Conservation (phyloP, 92 coral and sea anemone species). For the Galaxea fascicularis region DNA sequence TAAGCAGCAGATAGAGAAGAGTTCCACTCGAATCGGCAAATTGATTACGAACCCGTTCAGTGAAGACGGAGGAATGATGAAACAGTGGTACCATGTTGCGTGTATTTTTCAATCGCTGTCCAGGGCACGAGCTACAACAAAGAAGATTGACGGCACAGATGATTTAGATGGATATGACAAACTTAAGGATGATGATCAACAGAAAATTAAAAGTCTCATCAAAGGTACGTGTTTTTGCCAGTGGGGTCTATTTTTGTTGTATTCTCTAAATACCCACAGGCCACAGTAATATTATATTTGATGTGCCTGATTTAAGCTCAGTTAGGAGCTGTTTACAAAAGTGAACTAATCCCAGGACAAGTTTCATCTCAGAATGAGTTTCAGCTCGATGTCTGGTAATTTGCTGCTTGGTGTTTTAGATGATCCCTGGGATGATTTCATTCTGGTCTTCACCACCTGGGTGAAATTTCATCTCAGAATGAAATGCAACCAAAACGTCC, state of each 20-base stretch:
- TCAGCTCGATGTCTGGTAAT: too few relatives aligned
- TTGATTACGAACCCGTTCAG: conserved; percentile 91
- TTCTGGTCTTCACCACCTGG: too few relatives aligned
- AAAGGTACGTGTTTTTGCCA: conserved; percentile 54
- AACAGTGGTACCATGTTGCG: conserved; percentile 93
- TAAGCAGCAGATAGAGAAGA: conserved; percentile 92
- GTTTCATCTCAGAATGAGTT: too few relatives aligned
- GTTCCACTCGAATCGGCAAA: conserved; percentile 86
- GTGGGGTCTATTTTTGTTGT: neutral
- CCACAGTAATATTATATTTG: neutral
- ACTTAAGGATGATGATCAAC: conserved; percentile 81
- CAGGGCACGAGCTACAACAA: conserved; percentile 91
- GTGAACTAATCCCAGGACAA: too few relatives aligned
- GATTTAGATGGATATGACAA: conserved; percentile 89
- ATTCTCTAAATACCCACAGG: neutral
- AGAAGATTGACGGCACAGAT: conserved; percentile 79
- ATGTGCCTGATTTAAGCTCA: too few relatives aligned
- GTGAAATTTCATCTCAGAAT: too few relatives aligned
- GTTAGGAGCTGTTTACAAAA: too few relatives aligned
- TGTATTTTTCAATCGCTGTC: conserved; percentile 89
- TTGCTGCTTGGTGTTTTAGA: too few relatives aligned
- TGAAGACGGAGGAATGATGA: conserved; percentile 96
- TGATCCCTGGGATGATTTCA: too few relatives aligned
- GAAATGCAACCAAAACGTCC: too few relatives aligned
- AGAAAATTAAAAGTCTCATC: conserved; percentile 72